Conservation (phyloP, 2,888 invertebrate genomes). For the Aricia artaxerxes region DNA sequence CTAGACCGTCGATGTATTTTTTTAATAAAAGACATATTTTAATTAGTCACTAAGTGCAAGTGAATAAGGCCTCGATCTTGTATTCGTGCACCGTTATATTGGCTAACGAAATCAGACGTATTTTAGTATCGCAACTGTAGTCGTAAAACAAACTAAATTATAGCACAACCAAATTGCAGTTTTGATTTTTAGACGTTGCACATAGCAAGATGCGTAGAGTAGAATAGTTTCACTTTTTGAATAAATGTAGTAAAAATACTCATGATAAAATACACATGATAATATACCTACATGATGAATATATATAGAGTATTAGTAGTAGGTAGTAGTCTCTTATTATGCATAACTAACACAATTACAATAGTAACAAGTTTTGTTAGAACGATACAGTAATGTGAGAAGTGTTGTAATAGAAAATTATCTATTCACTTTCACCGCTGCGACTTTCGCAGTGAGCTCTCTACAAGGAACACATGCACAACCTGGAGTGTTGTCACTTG, state of each 20-base stretch:
- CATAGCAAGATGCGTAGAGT: slow-evolving; percentile 20
- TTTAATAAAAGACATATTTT: neutral
- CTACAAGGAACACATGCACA: no score
- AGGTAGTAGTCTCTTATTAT: no score
- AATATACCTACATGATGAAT: no score
- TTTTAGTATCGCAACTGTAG: neutral
- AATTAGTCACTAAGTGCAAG: slow-evolving; percentile 20
- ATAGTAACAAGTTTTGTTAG: no score
- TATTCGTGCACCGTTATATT: slow-evolving; percentile 20
- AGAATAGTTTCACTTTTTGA: neutral
- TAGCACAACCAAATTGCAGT: neutral
- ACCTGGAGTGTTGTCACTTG: no score
- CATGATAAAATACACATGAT: no score
- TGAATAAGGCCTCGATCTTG: slow-evolving; percentile 12
- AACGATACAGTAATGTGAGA: no score
- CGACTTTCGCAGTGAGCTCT: no score
- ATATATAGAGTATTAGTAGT: no score
- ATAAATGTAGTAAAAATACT: neutral
- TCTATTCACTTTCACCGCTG: no score
- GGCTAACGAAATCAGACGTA: neutral
- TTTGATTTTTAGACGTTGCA: slow-evolving; percentile 18
- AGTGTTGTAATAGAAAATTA: no score
- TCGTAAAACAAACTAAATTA: neutral
- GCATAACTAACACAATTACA: no score
- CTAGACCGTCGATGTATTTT: neutral